phyloP scores from a whole-genome alignment of 2,797 vertebrate species.

The Sardinella longiceps region DNA sequence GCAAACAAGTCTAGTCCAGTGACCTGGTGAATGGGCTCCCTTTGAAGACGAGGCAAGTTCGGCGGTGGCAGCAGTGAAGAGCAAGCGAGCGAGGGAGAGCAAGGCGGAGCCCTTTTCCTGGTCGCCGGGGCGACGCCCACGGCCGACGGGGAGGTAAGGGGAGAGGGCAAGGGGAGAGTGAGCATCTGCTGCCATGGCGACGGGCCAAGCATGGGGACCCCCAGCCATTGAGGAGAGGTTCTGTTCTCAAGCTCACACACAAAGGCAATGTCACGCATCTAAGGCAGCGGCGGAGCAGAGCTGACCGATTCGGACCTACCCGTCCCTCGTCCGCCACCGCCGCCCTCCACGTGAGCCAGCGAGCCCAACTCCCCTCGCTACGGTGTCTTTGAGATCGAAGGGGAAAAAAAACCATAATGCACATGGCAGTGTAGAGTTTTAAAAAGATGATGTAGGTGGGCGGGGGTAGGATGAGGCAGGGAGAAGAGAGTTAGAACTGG shows the following conservation, averaged over 20 bases:
- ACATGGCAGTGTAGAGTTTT: conserved; percentile 80
- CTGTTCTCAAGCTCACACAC: conserved; percentile 95
- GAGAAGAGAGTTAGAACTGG: conserved; percentile 67
- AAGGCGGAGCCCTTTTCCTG: conserved; percentile 89
- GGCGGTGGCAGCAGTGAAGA: conserved; percentile 34
- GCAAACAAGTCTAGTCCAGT: conserved; percentile 98
- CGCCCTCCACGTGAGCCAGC: too few relatives aligned
- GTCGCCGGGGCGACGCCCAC: conserved; percentile 94
- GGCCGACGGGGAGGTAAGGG: conserved; percentile 97
- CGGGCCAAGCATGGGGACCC: conserved; percentile 93
- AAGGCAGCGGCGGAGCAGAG: conserved; percentile 77
- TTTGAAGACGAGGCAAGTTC: conserved; percentile 98
- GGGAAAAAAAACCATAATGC: conserved; percentile 89
- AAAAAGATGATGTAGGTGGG: conserved; percentile 55
- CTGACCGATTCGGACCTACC: conserved; percentile 74
- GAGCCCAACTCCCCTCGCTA: conserved; percentile 47
- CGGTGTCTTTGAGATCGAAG: conserved; percentile 77
- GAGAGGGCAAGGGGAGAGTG: conserved; percentile 85
- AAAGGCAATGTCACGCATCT: conserved; percentile 93
- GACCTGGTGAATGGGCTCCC: conserved; percentile 93
- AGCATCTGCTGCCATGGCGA: conserved; percentile 99
- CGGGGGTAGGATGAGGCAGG: conserved; percentile 53
- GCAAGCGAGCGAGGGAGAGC: conserved; percentile 82
- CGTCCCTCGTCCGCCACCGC: conserved; percentile 67
- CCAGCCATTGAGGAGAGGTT: conserved; percentile 88